Evolutionary conservation across 2,888 invertebrate species (phyloP), one percentile per base, ranked within the genome.

Genomic region (Sphecodes monilicornis): DNA sequence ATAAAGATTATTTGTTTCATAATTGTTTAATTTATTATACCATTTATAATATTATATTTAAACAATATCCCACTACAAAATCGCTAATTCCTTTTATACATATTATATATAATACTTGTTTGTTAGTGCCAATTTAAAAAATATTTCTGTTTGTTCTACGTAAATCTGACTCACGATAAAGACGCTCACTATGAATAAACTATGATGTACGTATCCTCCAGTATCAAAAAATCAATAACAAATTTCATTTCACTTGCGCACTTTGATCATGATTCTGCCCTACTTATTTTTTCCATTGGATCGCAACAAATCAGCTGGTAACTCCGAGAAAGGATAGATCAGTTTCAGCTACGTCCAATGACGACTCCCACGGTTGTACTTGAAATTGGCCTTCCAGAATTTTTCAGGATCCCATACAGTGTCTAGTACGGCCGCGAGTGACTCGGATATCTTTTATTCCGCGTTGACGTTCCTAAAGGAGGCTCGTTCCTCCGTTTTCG

Each of bases 401-500:
- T 36, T 64, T 64, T 64, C 64, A 36, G 10, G n/a, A 68, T 68
- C 46, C 66, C 60, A 3, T 18, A 32, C 22, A 50, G 60, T 26
- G 10, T 54, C 3, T 32, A 10, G 32, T 1, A 2, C 32, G 64
- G 18, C 32, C 3, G 36, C 32, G 64, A 64, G 36, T 68, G 68
- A 68, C 68, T 36, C 64, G 36, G 36, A 36, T 36, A 22, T 36
- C 66, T 36, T 74, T 68, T 54, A 22, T 16, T 4, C 18, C 18
- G 0, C 36, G 64, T 64, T 13, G 18, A 36, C 46, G 70, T 32
- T 22, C 43, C 26, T 29, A 50, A 39, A 36, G 54, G 64, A 22
- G 29, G n/a, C 76, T 75, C 76, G 54, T 57, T 76, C 54, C 68
- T 76, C 26, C 64, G 64, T 72, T 78, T 72, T 76, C 57, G 36